Evolutionary conservation across 2,797 vertebrate genomes (phyloP).

Genomic region (Lithobates sylvaticus): DNA sequence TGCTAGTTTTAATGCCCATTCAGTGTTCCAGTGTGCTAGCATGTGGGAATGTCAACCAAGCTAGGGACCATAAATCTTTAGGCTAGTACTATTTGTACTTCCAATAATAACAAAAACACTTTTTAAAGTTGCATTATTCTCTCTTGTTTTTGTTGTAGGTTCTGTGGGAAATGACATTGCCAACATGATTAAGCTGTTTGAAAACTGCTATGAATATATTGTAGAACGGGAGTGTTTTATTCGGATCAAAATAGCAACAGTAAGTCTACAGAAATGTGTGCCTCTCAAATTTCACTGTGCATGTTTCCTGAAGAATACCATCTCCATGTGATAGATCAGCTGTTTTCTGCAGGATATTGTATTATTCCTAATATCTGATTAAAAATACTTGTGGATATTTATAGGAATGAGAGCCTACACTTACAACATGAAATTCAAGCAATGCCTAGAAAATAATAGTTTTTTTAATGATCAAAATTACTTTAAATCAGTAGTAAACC

Average conservation of each 20-base stretch:
- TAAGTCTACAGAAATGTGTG: conserved; percentile 70
- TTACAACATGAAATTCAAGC: too few species aligned
- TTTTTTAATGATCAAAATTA: too few species aligned
- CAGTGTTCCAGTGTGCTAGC: too few species aligned
- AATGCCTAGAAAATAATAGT: too few species aligned
- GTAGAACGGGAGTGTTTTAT: conserved; percentile 80
- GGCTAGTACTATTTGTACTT: too few species aligned
- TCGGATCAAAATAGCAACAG: conserved; percentile 84
- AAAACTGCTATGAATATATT: conserved; percentile 81
- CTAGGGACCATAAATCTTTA: too few species aligned
- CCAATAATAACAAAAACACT: too few species aligned
- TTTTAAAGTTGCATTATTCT: background rate
- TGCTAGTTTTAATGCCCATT: too few species aligned
- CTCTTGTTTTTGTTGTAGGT: conserved; percentile 72
- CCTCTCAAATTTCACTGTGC: background rate
- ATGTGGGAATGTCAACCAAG: too few species aligned
- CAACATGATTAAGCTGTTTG: conserved; percentile 85
- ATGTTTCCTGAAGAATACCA: background rate
- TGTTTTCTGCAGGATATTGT: conserved; percentile 33
- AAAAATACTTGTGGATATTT: background rate
- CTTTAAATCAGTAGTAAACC: too few species aligned
- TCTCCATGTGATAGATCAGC: conserved; percentile 24
- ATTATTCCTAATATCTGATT: background rate
- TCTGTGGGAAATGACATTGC: conserved; percentile 82
- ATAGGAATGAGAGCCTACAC: too few species aligned